Percentiles rank a stretch among this genome's conserved stretches.
Evolutionary conservation across 2,113 vertebrate species (phyloP).

Genomic region (Halcyon senegalensis): DNA sequence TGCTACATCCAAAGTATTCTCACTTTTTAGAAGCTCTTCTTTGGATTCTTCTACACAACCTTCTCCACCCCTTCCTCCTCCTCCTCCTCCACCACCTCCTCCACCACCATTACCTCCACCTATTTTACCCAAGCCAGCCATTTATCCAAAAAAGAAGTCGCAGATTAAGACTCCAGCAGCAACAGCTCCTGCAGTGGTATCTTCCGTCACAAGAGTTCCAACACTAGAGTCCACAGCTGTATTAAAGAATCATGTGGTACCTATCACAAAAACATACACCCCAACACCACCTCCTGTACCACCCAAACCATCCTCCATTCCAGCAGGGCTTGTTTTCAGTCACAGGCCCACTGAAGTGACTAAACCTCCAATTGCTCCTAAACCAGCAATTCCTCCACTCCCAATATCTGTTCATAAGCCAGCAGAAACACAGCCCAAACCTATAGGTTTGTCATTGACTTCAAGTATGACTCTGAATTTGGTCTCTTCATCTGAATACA

Average conservation of each 20-base stretch:
- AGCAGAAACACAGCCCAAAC: slow-evolving; percentile 83
- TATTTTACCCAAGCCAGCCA: slow-evolving; percentile 76
- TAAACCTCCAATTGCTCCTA: slow-evolving; percentile 91
- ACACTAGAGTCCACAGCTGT: slow-evolving; percentile 48
- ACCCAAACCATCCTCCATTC: slow-evolving; percentile 92
- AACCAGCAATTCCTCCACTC: slow-evolving; percentile 79
- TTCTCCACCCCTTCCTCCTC: slow-evolving; percentile 26
- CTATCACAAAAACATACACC: slow-evolving; percentile 77
- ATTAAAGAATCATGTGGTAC: slow-evolving; percentile 69
- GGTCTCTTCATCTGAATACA: slow-evolving; percentile 84
- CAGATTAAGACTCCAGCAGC: slow-evolving; percentile 73
- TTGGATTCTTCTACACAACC: slow-evolving; percentile 74
- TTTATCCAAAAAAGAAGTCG: slow-evolving; percentile 84
- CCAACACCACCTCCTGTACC: slow-evolving; percentile 91
- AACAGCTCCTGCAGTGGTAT: background rate
- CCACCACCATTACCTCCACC: slow-evolving; percentile 79
- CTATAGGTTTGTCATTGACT: slow-evolving; percentile 79
- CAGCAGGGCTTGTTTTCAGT: slow-evolving; percentile 89
- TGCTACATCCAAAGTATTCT: slow-evolving; percentile 79
- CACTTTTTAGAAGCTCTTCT: slow-evolving; percentile 81
- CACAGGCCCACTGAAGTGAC: slow-evolving; percentile 86
- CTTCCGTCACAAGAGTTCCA: slow-evolving; percentile 60
- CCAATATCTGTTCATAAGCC: slow-evolving; percentile 76
- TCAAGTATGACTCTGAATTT: slow-evolving; percentile 88
- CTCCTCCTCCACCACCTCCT: slow-evolving; percentile 74